phyloP scores from a whole-genome alignment of 2,888 invertebrate genomes.

The Mayetiola destructor region DNA sequence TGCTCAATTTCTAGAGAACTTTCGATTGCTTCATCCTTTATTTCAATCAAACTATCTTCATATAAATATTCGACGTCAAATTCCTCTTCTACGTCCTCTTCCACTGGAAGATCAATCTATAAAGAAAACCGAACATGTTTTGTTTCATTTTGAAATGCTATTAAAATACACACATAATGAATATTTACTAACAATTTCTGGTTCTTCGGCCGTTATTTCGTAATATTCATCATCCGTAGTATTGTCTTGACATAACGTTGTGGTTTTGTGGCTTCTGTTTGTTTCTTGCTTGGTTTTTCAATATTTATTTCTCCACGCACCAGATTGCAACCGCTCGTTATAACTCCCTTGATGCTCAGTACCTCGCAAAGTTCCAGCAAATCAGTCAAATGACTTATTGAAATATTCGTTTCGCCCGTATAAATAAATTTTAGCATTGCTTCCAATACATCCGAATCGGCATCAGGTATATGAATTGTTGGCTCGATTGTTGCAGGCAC shows the following conservation, averaged over 20 bases:
- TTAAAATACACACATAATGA: no score
- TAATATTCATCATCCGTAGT: no score
- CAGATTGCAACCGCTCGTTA: slow-evolving; percentile 26
- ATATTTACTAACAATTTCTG: no score
- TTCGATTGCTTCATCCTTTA: not conserved
- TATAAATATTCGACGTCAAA: not conserved
- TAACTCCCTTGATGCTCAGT: slow-evolving; percentile 33
- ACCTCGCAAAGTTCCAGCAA: slow-evolving; percentile 32
- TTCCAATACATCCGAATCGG: slow-evolving; percentile 28
- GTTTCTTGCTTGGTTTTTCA: no score
- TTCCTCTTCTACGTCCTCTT: not conserved
- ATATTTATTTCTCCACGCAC: no score
- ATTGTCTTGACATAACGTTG: no score
- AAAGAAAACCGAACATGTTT: not conserved
- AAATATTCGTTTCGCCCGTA: slow-evolving; percentile 30
- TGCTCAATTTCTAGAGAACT: no score
- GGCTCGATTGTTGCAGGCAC: slow-evolving; percentile 27
- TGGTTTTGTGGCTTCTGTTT: no score
- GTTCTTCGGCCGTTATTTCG: no score
- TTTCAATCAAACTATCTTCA: not conserved
- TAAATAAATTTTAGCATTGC: slow-evolving; percentile 32
- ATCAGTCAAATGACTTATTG: slow-evolving; percentile 29
- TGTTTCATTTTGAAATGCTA: no score
- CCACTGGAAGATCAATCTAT: not conserved
- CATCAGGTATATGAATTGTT: slow-evolving; percentile 31